Evolutionary conservation across 1,140 invertebrate genomes (phyloP), one percentile per base, ranked within the genome.

Genomic region (Teleopsis dalmanni): DNA sequence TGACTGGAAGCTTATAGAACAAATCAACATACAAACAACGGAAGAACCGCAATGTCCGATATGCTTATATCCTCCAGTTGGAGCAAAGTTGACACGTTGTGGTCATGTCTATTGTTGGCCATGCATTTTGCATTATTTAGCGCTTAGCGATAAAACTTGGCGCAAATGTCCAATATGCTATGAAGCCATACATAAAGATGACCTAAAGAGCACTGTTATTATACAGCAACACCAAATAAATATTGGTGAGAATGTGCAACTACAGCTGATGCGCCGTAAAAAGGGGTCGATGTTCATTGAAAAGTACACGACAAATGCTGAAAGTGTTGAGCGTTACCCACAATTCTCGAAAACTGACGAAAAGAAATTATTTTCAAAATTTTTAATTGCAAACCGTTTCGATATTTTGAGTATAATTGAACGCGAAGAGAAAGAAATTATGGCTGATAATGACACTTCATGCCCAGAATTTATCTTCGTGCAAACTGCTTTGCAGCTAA

Each of bases 101-200:
- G 94, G 94, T 19, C 95, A 98, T 70, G 84, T 94, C 48, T 97
- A 90, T 65, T 98, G 95, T 70, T 98, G 91, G 90, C 78, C 91
- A 1, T 98, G 95, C 65, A 82, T 96, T 57, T 76, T 98, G 18
- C 94, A 96, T 70, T 97, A 97, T 72, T 74, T 95, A 48, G 79
- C 87, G 14, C 72, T 93, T 3, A 84, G 84, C 35, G 88, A 95
- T 58, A 85, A 72, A 73, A 62, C 78, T 38, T 78, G 79, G 80
- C 72, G 83, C 54, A 78, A 83, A 62, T 95, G 92, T 72, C 92
- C 92, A 0, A 92, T 95, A 51, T 95, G 92, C 70, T 83, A 83
- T 60, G 84, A 88, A 60, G 76, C 80, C 1, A 73, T 95, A 43
- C 74, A 84, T 54, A 57, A 57, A 0, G 56, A 51, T 14, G 67